These are phyloP conservation scores for Bradypus variegatus DNA, from an alignment of 2,797 vertebrate genomes.

Conservation along the genomic window DNA sequence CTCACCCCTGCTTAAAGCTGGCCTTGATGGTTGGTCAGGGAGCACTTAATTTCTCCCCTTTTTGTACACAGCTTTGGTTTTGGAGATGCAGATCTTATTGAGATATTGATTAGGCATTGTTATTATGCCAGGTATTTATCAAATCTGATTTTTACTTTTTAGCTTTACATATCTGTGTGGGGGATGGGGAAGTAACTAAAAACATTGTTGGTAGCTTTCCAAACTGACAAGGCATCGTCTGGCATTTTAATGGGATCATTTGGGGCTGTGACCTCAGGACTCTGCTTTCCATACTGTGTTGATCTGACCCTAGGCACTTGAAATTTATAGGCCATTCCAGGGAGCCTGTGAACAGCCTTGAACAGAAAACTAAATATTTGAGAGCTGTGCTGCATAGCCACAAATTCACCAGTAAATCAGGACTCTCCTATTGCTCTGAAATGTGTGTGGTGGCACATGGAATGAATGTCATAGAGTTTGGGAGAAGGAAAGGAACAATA, in stretches of 20 bases:
- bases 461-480: background rate
- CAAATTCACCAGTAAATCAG: background rate
- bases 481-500: background rate
- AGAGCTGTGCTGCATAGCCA: background rate
- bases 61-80: background rate
- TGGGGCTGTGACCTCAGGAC: background rate
- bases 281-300: conserved; percentile 6
- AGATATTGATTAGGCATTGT: background rate
- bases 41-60: background rate
- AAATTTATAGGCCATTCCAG: background rate
- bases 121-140: background rate
- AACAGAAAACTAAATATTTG: background rate
- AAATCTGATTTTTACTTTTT: background rate
- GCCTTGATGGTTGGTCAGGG: background rate
- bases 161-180: conserved; percentile 1
- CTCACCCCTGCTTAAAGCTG: background rate
- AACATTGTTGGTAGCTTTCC: background rate
- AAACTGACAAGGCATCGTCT: background rate
- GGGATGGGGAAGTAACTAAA: background rate
- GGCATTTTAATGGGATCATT: background rate
- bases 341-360: background rate
- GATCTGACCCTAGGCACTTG: background rate
- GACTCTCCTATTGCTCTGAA: background rate
- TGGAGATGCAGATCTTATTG: background rate
- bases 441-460: background rate